Evolutionary conservation across 2,888 invertebrate genomes (phyloP).

Genomic region (Hypomecis atomaria): DNA sequence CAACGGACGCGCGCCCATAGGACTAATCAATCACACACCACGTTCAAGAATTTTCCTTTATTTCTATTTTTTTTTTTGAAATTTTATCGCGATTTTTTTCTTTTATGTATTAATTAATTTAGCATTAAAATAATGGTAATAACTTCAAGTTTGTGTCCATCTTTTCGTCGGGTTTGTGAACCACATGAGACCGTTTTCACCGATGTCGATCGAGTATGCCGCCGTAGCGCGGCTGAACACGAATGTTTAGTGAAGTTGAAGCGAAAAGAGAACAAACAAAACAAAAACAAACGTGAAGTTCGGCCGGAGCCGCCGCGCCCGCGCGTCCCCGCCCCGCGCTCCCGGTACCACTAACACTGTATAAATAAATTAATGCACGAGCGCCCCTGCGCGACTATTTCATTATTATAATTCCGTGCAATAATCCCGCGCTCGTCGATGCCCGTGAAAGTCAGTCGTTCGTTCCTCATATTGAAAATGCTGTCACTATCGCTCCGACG

Average conservation of each 20-base stretch:
- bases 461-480: slow-evolving; percentile 47
- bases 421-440: slow-evolving; percentile 47
- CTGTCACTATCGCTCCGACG: slow-evolving; percentile 5
- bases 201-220: slow-evolving; percentile 61
- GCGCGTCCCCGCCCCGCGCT: slow-evolving; percentile 41
- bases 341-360: slow-evolving; percentile 41
- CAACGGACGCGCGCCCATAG: slow-evolving; percentile 50
- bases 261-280: slow-evolving; percentile 81
- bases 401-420: slow-evolving; percentile 51
- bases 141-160: slow-evolving; percentile 80
- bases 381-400: slow-evolving; percentile 50
- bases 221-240: slow-evolving; percentile 65
- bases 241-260: slow-evolving; percentile 65
- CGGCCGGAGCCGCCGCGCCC: slow-evolving; percentile 54
- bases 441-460: slow-evolving; percentile 46
- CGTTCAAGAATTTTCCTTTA: slow-evolving; percentile 81
- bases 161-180: slow-evolving; percentile 70
- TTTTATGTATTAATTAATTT: slow-evolving; percentile 78
- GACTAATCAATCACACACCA: slow-evolving; percentile 82
- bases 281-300: slow-evolving; percentile 80
- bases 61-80: slow-evolving; percentile 77
- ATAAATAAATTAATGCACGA: slow-evolving; percentile 61
- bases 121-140: slow-evolving; percentile 83
- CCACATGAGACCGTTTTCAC: slow-evolving; percentile 51
- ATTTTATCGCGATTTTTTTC: slow-evolving; percentile 68